A percentile compares a stretch with the other conserved stretches of the same genome.
Evolutionary conservation across 2,797 vertebrate genomes (phyloP).

Genomic region (Gallinago nigripennis): DNA sequence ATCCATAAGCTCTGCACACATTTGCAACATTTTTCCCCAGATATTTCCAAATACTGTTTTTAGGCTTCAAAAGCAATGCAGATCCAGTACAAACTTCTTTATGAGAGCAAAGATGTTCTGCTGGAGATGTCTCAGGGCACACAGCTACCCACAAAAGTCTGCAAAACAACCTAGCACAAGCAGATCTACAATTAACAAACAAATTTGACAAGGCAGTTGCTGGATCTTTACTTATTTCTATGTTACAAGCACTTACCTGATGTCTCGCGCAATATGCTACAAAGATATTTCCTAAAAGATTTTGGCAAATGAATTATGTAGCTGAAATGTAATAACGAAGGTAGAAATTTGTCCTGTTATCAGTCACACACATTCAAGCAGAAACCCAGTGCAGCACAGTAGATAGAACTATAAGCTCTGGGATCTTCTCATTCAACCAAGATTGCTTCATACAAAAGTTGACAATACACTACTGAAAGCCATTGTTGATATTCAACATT

Average conservation of each 20-base stretch:
- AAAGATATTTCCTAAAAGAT: slow-evolving; percentile 73
- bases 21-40: not conserved
- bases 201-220: not conserved
- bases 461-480: slow-evolving; percentile 96
- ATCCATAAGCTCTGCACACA: not conserved
- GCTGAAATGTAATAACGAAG: slow-evolving; percentile 76
- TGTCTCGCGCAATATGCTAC: slow-evolving; percentile 18
- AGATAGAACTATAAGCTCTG: slow-evolving; percentile 87
- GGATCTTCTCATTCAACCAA: slow-evolving; percentile 97
- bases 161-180: not conserved
- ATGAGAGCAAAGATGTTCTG: not conserved
- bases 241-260: slow-evolving; percentile 70
- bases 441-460: slow-evolving; percentile 99
- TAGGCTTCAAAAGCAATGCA: not conserved
- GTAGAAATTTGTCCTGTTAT: slow-evolving; percentile 80
- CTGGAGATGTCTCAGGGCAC: not conserved
- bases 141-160: not conserved
- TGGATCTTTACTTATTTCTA: slow-evolving; percentile 27
- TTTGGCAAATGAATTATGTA: slow-evolving; percentile 75
- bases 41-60: not conserved
- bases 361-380: slow-evolving; percentile 82
- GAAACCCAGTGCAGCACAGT: slow-evolving; percentile 79
- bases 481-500: slow-evolving; percentile 99
- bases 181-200: slow-evolving; percentile 3
- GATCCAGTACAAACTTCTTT: not conserved